Evolutionary conservation across 2,888 invertebrate genomes (phyloP).

Genomic region (Timandra comae): DNA sequence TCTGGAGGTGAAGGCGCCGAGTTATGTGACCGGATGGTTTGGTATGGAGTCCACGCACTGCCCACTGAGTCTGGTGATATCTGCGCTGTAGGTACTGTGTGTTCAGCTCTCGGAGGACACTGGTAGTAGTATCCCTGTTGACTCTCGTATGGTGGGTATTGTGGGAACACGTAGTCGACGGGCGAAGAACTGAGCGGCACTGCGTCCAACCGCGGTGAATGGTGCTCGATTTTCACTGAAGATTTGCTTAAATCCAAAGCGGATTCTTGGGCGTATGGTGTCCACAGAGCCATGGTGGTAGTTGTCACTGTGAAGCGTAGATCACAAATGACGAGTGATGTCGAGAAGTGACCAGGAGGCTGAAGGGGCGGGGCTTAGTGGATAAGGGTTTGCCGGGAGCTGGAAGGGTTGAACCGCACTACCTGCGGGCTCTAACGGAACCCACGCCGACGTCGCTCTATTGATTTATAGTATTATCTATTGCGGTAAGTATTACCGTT

Average conservation of each 20-base stretch:
- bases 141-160: slow-evolving; percentile 22
- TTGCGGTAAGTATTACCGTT: slow-evolving; percentile 13
- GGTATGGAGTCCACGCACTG: slow-evolving; percentile 31
- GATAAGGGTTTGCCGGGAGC: slow-evolving; percentile 24
- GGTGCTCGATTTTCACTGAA: slow-evolving; percentile 32
- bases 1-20: slow-evolving; percentile 63
- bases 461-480: slow-evolving; percentile 10
- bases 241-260: slow-evolving; percentile 48
- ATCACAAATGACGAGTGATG: slow-evolving; percentile 23
- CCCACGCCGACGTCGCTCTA: slow-evolving; percentile 9
- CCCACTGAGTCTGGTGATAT: slow-evolving; percentile 42
- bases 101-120: slow-evolving; percentile 24
- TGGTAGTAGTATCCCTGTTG: slow-evolving; percentile 28
- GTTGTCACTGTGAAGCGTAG: slow-evolving; percentile 23
- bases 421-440: slow-evolving; percentile 27
- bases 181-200: slow-evolving; percentile 21
- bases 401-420: slow-evolving; percentile 24
- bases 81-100: slow-evolving; percentile 35
- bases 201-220: slow-evolving; percentile 22
- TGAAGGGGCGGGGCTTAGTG: slow-evolving; percentile 29
- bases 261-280: slow-evolving; percentile 53
- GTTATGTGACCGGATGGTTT: slow-evolving; percentile 17
- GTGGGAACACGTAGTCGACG: slow-evolving; percentile 15
- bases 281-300: slow-evolving; percentile 54
- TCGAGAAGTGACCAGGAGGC: slow-evolving; percentile 18